Conservation (phyloP, 2,113 vertebrate genomes). For the Ploceus nigricollis region DNA sequence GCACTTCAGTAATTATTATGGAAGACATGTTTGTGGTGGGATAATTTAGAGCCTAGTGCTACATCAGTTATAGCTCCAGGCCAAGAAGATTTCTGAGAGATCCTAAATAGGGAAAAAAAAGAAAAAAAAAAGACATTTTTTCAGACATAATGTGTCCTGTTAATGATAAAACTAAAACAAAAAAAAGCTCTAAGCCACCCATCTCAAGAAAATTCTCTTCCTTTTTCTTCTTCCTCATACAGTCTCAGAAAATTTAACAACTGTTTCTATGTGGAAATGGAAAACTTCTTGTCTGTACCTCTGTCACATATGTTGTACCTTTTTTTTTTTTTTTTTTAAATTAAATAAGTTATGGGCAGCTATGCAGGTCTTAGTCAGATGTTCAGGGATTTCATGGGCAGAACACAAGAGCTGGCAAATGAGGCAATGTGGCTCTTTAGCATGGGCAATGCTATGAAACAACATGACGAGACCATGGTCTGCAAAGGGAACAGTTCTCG, state of each 20-base stretch:
- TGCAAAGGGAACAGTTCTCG: not conserved
- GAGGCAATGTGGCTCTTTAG: not conserved
- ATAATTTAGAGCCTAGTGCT: not conserved
- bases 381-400: not conserved
- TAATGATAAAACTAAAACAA: not conserved
- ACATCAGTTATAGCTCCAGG: not conserved
- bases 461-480: fast-evolving
- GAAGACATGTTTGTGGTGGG: not conserved
- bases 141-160: not conserved
- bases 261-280: not conserved
- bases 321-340: not conserved
- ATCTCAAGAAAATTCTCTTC: not conserved
- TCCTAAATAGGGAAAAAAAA: not conserved
- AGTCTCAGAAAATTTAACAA: not conserved
- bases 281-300: not conserved
- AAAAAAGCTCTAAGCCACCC: not conserved
- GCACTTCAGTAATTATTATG: not conserved
- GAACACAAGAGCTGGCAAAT: not conserved
- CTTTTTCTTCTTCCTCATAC: not conserved
- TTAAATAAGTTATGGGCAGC: not conserved
- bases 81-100: not conserved
- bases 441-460: not conserved
- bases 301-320: fast-evolving
- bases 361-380: not conserved
- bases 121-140: not conserved